A percentile compares a stretch with the other conserved stretches of the same genome.
Evolutionary conservation across 2,113 vertebrate species (phyloP).

Genomic region (Accipiter virgatus): DNA sequence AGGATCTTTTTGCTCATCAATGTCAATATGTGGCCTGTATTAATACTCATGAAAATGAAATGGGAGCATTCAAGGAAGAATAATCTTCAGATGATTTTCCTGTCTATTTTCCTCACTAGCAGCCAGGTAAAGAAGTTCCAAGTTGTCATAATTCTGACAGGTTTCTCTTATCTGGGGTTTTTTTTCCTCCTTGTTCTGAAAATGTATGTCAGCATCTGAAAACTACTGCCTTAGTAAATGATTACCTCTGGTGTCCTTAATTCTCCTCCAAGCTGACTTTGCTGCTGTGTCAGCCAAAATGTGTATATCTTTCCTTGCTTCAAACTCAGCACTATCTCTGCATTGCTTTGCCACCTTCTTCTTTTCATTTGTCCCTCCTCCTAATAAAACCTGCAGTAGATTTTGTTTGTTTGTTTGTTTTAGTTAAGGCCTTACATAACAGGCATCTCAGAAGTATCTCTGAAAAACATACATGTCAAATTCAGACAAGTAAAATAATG

Average conservation of each 20-base stretch:
- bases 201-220: neutral
- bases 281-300: neutral
- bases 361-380: neutral
- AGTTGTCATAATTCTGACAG: neutral
- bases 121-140: neutral
- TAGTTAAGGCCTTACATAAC: neutral
- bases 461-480: neutral
- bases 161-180: neutral
- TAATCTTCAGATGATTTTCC: neutral
- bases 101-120: neutral
- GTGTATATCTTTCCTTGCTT: neutral
- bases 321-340: neutral
- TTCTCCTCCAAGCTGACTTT: neutral
- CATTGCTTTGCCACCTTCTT: neutral
- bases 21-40: neutral
- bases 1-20: constrained; percentile 7
- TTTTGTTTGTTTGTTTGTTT: neutral
- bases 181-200: neutral
- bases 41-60: constrained; percentile 1
- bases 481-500: neutral
- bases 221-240: neutral
- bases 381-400: neutral
- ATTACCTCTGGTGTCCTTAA: constrained; percentile 16
- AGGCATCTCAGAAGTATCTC: neutral
- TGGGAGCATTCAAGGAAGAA: constrained; percentile 6